Percentiles rank a stretch among this genome's conserved stretches.
Conservation (phyloP, 2,797 vertebrate genomes). For the Artibeus lituratus region DNA sequence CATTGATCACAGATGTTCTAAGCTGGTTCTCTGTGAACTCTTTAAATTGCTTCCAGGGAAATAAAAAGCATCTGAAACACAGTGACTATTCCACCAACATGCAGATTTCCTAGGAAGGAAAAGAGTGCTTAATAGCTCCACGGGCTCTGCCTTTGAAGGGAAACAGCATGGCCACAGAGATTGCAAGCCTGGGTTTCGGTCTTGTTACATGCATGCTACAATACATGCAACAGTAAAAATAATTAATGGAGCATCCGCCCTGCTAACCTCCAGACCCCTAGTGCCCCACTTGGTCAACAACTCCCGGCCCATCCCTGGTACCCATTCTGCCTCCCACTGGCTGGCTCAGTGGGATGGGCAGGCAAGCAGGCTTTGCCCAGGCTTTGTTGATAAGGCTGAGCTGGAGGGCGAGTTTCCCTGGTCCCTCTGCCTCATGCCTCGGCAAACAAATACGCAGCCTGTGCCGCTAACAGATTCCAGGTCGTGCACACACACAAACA, state of each 20-base stretch:
- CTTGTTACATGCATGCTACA: not conserved
- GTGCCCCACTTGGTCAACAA: not conserved
- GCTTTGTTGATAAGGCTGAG: slow-evolving; percentile 28
- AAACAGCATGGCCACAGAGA: not conserved
- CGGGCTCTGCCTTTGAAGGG: not conserved
- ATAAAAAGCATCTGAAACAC: not conserved
- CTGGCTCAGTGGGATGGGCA: not conserved
- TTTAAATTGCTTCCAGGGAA: not conserved
- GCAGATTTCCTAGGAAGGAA: not conserved
- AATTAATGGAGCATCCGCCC: not conserved
- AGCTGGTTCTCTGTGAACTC: not conserved
- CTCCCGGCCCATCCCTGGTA: not conserved
- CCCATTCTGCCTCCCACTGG: not conserved
- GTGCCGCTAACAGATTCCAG: slow-evolving; percentile 58
- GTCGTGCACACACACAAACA: slow-evolving; percentile 52
- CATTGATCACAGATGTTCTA: slow-evolving; percentile 36
- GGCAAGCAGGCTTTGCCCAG: not conserved
- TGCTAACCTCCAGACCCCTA: not conserved
- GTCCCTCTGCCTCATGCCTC: not conserved
- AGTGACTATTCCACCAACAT: not conserved
- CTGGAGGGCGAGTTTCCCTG: not conserved
- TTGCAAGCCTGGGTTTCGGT: not conserved
- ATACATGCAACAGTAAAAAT: not conserved
- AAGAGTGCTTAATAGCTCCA: not conserved
- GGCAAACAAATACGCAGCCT: not conserved